Evolutionary conservation across 2,888 invertebrate species (phyloP).

Genomic region (Polyommatus icarus): DNA sequence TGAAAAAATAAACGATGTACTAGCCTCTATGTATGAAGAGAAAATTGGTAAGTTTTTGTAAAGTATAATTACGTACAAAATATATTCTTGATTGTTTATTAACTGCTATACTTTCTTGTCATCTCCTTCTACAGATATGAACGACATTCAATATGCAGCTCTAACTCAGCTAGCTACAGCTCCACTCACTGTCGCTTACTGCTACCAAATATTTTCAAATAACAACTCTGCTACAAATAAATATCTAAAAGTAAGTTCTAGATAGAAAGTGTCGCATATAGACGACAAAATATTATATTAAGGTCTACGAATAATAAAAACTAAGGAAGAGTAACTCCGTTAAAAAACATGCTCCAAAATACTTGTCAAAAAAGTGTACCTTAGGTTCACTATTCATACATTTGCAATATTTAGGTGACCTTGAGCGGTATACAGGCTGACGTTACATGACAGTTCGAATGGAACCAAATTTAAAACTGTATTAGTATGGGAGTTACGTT

Average conservation of each 20-base stretch:
- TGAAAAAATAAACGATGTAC: constrained; percentile 70
- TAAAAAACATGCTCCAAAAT: no score
- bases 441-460: no score
- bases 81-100: not conserved
- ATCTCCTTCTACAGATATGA: constrained; percentile 60
- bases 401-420: no score
- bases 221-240: constrained; percentile 51
- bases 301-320: no score
- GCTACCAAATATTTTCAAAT: constrained; percentile 65
- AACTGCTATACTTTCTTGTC: not conserved
- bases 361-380: no score
- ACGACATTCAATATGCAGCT: constrained; percentile 82
- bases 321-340: no score
- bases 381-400: no score
- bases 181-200: constrained; percentile 82
- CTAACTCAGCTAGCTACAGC: constrained; percentile 84
- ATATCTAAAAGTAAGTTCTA: constrained; percentile 52
- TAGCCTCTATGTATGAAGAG: constrained; percentile 71
- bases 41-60: constrained; percentile 59
- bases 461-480: no score
- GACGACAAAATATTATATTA: not conserved
- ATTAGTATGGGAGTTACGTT: no score
- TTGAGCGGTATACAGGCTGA: no score
- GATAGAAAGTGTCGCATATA: not conserved
- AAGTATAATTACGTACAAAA: not conserved